A percentile compares a stretch with the other conserved stretches of the same genome.
These are phyloP conservation scores for Drosophila jambulina DNA, from an alignment of 1,140 invertebrate species.

Conservation along the genomic window DNA sequence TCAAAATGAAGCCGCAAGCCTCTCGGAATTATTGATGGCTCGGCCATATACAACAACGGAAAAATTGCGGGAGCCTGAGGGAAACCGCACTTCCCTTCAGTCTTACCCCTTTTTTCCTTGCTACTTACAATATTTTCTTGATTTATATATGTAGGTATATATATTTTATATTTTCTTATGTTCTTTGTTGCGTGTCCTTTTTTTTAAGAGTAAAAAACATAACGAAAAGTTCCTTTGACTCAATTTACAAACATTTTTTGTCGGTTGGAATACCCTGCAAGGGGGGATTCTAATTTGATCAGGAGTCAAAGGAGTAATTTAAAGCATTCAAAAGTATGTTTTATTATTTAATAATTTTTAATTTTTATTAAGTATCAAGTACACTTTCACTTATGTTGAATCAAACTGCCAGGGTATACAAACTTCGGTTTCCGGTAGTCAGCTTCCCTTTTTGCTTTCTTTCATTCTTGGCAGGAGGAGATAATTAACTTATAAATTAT, in stretches of 20 bases:
- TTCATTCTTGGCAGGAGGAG: conserved; percentile 27
- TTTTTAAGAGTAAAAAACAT: conserved; percentile 25
- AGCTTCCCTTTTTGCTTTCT: background rate
- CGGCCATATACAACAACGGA: conserved; percentile 34
- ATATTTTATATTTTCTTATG: background rate
- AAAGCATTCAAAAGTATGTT: background rate
- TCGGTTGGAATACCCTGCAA: conserved; percentile 10
- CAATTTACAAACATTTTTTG: conserved; percentile 66
- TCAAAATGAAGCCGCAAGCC: conserved; percentile 81
- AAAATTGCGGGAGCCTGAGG: conserved; percentile 1
- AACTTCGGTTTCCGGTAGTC: background rate
- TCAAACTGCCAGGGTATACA: background rate
- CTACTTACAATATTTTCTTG: conserved; percentile 27
- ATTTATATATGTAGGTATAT: conserved; percentile 15
- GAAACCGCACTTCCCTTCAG: conserved; percentile 8
- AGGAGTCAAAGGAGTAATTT: background rate
- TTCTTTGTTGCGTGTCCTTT: background rate
- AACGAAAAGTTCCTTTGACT: conserved; percentile 58
- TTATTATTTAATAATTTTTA: background rate
- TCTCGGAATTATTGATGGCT: conserved; percentile 76
- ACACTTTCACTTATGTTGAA: background rate
- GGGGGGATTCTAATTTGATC: background rate
- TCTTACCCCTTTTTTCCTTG: conserved; percentile 19
- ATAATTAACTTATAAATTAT: conserved; percentile 78
- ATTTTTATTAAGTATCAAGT: background rate